Evolutionary conservation across 2,797 vertebrate species (phyloP), one percentile per base, ranked within the genome.

Genomic region (Microcaecilia unicolor): DNA sequence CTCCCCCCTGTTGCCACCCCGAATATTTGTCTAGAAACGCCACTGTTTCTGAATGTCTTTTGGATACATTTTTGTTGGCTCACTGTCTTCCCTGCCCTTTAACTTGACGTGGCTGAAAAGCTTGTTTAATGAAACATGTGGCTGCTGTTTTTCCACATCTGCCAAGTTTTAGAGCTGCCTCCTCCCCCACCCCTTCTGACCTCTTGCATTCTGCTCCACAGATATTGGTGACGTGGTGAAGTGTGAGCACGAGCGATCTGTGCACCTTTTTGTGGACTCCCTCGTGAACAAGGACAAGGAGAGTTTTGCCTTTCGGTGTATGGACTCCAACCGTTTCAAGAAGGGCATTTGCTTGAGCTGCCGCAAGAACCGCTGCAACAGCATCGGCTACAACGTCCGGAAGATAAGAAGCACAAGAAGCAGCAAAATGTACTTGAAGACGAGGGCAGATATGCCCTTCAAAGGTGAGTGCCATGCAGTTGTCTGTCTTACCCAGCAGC

Each of bases 261-360:
- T 99, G 22, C 81, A 93, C 64, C 77, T 99, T 42, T 98, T 98
- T 1, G 89, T 98, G 9, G 94, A 97, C 67, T 98, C 94, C 4
- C 66, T 99, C 11, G 85, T 97, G 74, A 91, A 86, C 63, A 81
- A 86, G 43, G 88, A 97, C 15, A 89, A 97, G 39, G 74, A 87
- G 13, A 97, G 92, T 74, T 92, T 89, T 2, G 93, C 93, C 0
- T 99, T 85, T 56, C 91, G 93, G 47, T 99, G 96, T 52, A 85
- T 86, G 0, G 88, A 83, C 4, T 81, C 92, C 0, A 82, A 72
- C 3, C 91, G 93, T 37, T 99, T 99, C 70, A 92, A 90, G 63
- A 97, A 92, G 48, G 96, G 96, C 1, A 90, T 97, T 68, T 99
- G 96, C 56, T 81, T 99, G 62, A 98, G 94, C 74, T 99, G 96